Evolutionary conservation across 2,888 invertebrate genomes (phyloP).

Genomic region (Eupithecia abbreviata): DNA sequence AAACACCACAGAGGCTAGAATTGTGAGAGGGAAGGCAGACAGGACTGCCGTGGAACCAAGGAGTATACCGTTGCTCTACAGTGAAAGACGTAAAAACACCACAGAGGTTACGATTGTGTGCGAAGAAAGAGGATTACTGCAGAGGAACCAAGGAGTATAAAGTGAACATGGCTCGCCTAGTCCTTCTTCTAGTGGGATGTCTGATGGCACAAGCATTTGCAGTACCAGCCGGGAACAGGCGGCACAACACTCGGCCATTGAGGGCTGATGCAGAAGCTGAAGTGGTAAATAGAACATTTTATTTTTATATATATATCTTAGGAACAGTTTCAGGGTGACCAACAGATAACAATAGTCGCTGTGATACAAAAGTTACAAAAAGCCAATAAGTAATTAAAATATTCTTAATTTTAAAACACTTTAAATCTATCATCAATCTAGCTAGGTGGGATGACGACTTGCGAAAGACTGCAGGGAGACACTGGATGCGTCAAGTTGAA

Average conservation of each 20-base stretch:
- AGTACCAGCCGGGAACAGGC: constrained; percentile 49
- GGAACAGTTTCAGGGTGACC: too few species aligned
- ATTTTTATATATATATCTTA: too few species aligned
- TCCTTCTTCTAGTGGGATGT: constrained; percentile 55
- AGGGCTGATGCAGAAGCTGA: constrained; percentile 39
- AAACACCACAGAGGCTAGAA: neutral
- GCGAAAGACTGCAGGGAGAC: too few species aligned
- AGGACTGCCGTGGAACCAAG: neutral
- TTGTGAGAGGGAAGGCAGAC: neutral
- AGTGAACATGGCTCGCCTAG: constrained; percentile 60
- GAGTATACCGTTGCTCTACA: neutral
- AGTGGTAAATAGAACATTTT: constrained; percentile 46
- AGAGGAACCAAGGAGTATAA: neutral
- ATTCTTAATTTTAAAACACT: too few species aligned
- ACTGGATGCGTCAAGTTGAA: too few species aligned
- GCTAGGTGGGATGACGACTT: too few species aligned
- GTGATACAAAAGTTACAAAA: too few species aligned
- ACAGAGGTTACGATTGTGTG: neutral
- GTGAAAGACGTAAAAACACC: neutral
- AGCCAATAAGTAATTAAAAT: too few species aligned
- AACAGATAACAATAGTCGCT: too few species aligned
- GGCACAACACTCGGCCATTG: constrained; percentile 43
- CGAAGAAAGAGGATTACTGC: neutral
- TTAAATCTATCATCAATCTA: too few species aligned
- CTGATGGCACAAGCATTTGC: constrained; percentile 62